Evolutionary conservation across 2,113 vertebrate genomes (phyloP), one percentile per base, ranked within the genome.

Genomic region (Phrynocephalus versicolor): DNA sequence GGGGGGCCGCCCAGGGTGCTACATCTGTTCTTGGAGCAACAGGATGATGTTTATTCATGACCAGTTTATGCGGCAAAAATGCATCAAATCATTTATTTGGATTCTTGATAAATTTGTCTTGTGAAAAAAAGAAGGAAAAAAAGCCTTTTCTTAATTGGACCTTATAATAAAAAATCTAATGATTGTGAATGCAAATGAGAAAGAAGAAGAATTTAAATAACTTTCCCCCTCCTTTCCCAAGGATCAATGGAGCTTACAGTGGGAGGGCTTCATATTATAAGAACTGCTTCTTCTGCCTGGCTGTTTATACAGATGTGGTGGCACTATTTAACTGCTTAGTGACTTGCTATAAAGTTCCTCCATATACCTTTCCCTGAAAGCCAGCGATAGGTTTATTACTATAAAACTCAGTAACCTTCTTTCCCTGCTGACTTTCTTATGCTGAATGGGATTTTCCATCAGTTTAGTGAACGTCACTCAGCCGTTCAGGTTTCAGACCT

Each of bases 21-120:
- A 82, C 72, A 93, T 92, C 93, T 94, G 90, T 92, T 94, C 89
- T 90, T 88, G 86, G 87, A 93, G 92, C 84, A 92, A 89, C 72
- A 91, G 87, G 89, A 92, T 91, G 90, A 94, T 94, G 92, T 94
- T 94, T 95, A 95, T 94, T 95, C 92, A 94, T 94, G 87, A 94
- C 91, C 79, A 89, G 86, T 90, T 94, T 94, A 89, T 91, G 89
- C 90, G 90, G 90, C 58, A 37, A 92, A 92, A 91, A 91, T 88
- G 88, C 90, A 92, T 92, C 92, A 91, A 94, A 94, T 89, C 41
- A 27, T 93, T 94, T 92, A 91, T 94, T 92, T 94, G 89, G 94
- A 93, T 94, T 94, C 93, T 93, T 94, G 84, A 92, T 94, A 94
- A 89, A 94, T 94, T 92, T 87, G 78, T 82, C 92, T 90, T 91